Conservation (phyloP, 2,888 invertebrate species). For the Agonopterix heracliana region DNA sequence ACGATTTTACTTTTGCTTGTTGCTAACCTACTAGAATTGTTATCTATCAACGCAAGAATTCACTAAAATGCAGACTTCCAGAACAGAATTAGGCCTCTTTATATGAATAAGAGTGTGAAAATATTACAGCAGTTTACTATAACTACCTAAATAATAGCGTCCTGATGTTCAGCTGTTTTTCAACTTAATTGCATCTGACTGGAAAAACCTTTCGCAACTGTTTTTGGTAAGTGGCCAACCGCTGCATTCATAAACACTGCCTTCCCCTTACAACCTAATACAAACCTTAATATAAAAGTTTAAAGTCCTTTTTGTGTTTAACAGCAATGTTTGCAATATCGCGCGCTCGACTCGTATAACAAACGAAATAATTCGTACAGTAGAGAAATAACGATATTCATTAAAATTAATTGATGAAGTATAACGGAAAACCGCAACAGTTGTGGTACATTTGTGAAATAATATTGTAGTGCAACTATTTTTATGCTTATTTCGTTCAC, state of each 20-base stretch:
- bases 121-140: too few species aligned
- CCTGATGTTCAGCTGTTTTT: constrained; percentile 6
- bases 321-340: background rate
- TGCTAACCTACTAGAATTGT: too few species aligned
- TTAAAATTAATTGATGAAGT: constrained; percentile 10
- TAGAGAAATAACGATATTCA: constrained; percentile 3
- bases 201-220: constrained; percentile 11
- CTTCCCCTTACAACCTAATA: background rate
- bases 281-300: background rate
- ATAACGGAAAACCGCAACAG: constrained; percentile 7
- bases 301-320: background rate
- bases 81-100: too few species aligned
- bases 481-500: too few species aligned
- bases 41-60: too few species aligned
- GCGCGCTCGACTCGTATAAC: background rate
- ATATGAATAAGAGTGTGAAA: too few species aligned
- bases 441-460: background rate
- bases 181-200: constrained; percentile 10
- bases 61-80: too few species aligned
- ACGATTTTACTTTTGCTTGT: too few species aligned
- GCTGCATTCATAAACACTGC: background rate
- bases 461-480: too few species aligned
- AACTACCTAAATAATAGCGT: too few species aligned
- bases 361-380: background rate
- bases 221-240: constrained; percentile 10